Evolutionary conservation across 2,888 invertebrate genomes (phyloP), one percentile per base, ranked within the genome.

Genomic region (Trissolcus brochymenae): DNA sequence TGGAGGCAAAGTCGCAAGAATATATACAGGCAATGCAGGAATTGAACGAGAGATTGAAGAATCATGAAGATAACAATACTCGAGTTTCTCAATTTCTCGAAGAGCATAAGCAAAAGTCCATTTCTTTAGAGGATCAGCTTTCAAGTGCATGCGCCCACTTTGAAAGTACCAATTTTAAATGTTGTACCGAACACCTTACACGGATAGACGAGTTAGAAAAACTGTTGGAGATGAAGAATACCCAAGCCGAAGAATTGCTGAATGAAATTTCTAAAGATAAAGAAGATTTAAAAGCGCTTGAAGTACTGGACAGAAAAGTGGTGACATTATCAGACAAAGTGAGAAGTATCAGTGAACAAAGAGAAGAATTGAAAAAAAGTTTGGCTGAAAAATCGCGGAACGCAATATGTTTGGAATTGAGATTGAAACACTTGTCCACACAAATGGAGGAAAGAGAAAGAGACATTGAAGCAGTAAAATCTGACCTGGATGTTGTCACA

Each of bases 141-240:
- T 80, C 81, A 2, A 51, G 55, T 35, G 76, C 81, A 4, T 80
- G 78, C 14, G 64, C 53, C 0, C 62, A 84, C 51, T 68, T 86
- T 13, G 81, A 85, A 11, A 70, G 80, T 59, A 73, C 59, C n/a
- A 76, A 79, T 9, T 50, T 68, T 6, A 79, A 65, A 59, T 82
- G 56, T 4, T 82, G 56, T 4, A 76, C 77, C n/a, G 82, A 84
- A 29, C 83, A 85, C 14, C 60, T 82, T 6, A 70, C 81, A 1
- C 82, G 80, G 57, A 83, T 87, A 14, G 79, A 81, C 16, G 68
- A 75, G 21, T 56, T 86, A 29, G 81, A 85, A 46, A 72, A 68
- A 13, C 82, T 85, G 43, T 55, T 84, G 14, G 59, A 29, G 1
- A 54, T 35, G 1, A 85, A 84, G 49, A 76, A 43, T 43, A n/a